These are phyloP conservation scores for Epinephelus awoara DNA, from an alignment of 2,797 vertebrate species.

Conservation along the genomic window DNA sequence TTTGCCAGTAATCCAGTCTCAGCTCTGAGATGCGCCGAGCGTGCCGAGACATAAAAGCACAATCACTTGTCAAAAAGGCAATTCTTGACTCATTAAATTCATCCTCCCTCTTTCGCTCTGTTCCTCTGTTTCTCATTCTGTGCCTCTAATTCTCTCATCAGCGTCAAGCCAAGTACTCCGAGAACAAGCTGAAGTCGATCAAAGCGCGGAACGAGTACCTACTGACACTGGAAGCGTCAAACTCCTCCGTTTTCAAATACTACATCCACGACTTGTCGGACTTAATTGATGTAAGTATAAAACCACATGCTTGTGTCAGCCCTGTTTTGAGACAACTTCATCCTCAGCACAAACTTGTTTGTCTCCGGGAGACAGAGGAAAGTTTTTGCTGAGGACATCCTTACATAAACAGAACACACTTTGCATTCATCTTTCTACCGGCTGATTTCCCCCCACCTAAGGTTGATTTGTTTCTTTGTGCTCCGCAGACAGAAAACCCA, in stretches of 20 bases:
- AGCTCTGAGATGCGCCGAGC: slow-evolving; percentile 20
- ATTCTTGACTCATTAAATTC: slow-evolving; percentile 62
- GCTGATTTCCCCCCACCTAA: not conserved
- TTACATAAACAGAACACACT: slow-evolving; percentile 5
- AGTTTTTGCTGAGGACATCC: slow-evolving; percentile 11
- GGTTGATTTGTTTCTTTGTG: slow-evolving; percentile 35
- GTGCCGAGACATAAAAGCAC: slow-evolving; percentile 60
- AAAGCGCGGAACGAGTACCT: slow-evolving; percentile 99
- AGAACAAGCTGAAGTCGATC: slow-evolving; percentile 99
- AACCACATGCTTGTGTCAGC: slow-evolving; percentile 15
- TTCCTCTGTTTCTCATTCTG: slow-evolving; percentile 53
- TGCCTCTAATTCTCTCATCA: slow-evolving; percentile 75
- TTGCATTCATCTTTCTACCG: not conserved
- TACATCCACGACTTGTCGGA: slow-evolving; percentile 99
- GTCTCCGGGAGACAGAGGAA: slow-evolving; percentile 2
- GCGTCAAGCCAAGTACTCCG: slow-evolving; percentile 99
- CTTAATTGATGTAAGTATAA: slow-evolving; percentile 97
- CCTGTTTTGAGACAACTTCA: slow-evolving; percentile 29
- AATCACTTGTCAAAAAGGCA: slow-evolving; percentile 59
- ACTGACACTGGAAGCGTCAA: slow-evolving; percentile 97
- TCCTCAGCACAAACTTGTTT: slow-evolving; percentile 18
- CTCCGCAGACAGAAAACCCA: slow-evolving; percentile 11
- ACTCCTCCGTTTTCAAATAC: slow-evolving; percentile 98
- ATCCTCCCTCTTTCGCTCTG: slow-evolving; percentile 40
- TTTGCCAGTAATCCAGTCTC: slow-evolving; percentile 49